A percentile compares a stretch with the other conserved stretches of the same genome.
phyloP scores from a whole-genome alignment of 2,113 vertebrate genomes.

The Sigmodon hispidus region DNA sequence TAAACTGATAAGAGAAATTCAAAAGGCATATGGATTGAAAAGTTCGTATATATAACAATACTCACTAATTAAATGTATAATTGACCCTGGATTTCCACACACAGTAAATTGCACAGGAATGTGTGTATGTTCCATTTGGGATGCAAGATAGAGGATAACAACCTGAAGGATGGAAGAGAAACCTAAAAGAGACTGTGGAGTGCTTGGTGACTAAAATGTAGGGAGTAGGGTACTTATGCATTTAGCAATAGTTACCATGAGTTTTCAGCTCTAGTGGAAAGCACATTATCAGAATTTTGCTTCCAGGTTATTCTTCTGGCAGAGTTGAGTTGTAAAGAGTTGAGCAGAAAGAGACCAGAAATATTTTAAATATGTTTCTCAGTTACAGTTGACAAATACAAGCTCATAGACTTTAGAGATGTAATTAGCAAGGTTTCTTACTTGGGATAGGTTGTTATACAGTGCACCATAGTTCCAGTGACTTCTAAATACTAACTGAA shows the following conservation, averaged over 20 bases:
- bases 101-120: not conserved
- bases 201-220: not conserved
- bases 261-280: not conserved
- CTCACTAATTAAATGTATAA: not conserved
- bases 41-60: not conserved
- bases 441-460: not conserved
- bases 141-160: not conserved
- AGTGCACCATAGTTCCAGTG: not conserved
- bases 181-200: not conserved
- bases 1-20: not conserved
- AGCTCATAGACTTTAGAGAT: not conserved
- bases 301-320: not conserved
- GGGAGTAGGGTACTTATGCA: constrained; percentile 5
- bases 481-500: not conserved
- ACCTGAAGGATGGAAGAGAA: not conserved
- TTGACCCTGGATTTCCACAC: not conserved
- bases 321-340: not conserved
- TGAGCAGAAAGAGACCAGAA: not conserved
- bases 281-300: constrained; percentile 11
- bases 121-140: constrained; percentile 2
- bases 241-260: not conserved
- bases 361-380: not conserved
- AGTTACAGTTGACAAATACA: not conserved
- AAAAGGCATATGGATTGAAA: not conserved
- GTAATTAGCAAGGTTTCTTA: not conserved